Conservation (phyloP, 2,113 vertebrate species). For the Myotis lucifugus region DNA sequence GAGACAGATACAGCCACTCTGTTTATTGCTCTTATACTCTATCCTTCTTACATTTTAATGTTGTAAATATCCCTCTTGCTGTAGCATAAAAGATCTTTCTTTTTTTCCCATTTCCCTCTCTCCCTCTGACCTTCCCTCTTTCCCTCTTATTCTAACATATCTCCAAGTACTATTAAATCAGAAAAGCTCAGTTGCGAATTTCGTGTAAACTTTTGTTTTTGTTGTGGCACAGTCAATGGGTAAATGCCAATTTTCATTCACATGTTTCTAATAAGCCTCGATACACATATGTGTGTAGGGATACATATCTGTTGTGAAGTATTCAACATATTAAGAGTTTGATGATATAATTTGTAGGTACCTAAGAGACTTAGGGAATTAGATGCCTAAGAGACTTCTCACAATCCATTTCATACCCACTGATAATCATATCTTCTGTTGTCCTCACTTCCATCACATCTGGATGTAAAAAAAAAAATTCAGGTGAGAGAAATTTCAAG, state of each 20-base stretch:
- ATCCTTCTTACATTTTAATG: background rate
- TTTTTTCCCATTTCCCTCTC: background rate
- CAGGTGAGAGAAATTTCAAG: background rate
- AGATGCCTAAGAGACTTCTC: background rate
- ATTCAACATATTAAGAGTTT: background rate
- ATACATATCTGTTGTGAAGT: background rate
- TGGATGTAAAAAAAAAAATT: background rate
- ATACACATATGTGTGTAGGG: background rate
- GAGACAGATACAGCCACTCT: conserved; percentile 25
- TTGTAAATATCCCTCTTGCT: conserved; percentile 1
- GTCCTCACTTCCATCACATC: background rate
- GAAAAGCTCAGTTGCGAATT: background rate
- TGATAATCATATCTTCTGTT: background rate
- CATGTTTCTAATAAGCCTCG: background rate
- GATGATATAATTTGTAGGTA: background rate
- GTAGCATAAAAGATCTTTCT: background rate
- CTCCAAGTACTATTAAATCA: background rate
- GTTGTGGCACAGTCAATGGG: background rate
- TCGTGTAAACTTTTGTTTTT: conserved; percentile 31
- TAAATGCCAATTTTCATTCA: conserved; percentile 1
- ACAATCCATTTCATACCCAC: background rate
- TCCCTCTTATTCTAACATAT: background rate
- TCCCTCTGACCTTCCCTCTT: background rate
- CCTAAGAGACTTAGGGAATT: background rate
- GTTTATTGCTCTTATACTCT: conserved; percentile 10